A percentile compares a stretch with the other conserved stretches of the same genome.
phyloP scores from a whole-genome alignment of 2,113 vertebrate genomes.

The Bujurquina vittata region DNA sequence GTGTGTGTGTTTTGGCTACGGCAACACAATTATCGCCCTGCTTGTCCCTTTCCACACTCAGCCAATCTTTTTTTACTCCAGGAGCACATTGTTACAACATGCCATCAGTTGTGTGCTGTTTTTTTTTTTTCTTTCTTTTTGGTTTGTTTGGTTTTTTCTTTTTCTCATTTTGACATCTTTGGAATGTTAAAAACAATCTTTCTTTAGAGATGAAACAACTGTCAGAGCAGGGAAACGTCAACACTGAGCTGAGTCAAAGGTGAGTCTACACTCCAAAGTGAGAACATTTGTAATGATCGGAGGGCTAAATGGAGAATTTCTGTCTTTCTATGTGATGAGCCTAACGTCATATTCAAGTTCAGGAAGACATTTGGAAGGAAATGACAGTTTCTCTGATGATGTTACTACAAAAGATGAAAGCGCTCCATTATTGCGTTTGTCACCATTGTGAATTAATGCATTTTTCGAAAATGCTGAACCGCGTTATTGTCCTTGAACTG shows the following conservation, averaged over 20 bases:
- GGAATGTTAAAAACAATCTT: constrained; percentile 24
- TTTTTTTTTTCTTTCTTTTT: not conserved
- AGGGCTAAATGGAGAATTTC: constrained; percentile 29
- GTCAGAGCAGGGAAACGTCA: constrained; percentile 18
- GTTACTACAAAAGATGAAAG: constrained; percentile 11
- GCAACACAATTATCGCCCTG: constrained; percentile 43
- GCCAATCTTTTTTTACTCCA: constrained; percentile 45
- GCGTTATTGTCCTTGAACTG: constrained; percentile 4
- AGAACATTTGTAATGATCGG: constrained; percentile 12
- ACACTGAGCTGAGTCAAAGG: constrained; percentile 10
- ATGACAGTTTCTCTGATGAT: not conserved
- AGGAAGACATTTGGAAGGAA: not conserved
- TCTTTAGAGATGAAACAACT: constrained; percentile 48
- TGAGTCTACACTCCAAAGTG: constrained; percentile 1
- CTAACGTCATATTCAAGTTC: not conserved
- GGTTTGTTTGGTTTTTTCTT: not conserved
- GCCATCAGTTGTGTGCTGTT: not conserved
- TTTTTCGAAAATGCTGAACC: not conserved
- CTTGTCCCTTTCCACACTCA: constrained; percentile 18
- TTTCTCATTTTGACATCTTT: constrained; percentile 25
- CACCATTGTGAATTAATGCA: not conserved
- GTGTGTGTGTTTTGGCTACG: constrained; percentile 30
- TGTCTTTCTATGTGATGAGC: not conserved
- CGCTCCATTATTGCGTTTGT: not conserved
- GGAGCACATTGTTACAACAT: not conserved